Evolutionary conservation across 2,797 vertebrate species (phyloP).

Genomic region (Gymnothorax javanicus): DNA sequence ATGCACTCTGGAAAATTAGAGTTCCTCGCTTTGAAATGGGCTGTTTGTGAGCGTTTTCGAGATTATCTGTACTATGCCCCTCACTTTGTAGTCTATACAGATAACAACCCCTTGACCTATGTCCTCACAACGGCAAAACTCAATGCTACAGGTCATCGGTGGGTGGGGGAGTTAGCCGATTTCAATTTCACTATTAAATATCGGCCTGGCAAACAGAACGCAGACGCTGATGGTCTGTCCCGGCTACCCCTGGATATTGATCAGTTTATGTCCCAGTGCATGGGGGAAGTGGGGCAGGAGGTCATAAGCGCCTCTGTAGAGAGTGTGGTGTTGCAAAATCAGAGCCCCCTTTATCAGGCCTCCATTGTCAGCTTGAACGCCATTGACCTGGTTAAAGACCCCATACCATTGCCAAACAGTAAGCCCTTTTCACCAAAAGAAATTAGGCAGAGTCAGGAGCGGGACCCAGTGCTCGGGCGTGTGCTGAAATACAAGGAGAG

Average conservation of each 20-base stretch:
- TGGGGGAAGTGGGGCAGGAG: not conserved
- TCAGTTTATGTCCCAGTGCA: not conserved
- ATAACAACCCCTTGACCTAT: not conserved
- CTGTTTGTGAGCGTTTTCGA: not conserved
- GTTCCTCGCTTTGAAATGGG: not conserved
- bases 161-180: not conserved
- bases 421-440: too few species aligned
- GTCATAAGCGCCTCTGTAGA: not conserved
- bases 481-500: too few species aligned
- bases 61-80: not conserved
- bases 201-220: not conserved
- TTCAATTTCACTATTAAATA: not conserved
- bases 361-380: not conserved
- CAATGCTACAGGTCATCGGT: not conserved
- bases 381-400: slow-evolving; percentile 13
- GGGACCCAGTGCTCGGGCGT: too few species aligned
- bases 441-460: too few species aligned
- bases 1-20: not conserved
- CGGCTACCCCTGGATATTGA: not conserved
- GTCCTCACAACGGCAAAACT: not conserved
- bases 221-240: not conserved
- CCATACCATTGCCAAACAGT: not conserved
- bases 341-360: not conserved
- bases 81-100: not conserved
- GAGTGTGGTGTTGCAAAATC: not conserved